Percentiles rank a stretch among this genome's conserved stretches.
phyloP scores from a whole-genome alignment of 2,888 invertebrate genomes.

The Agrypnus murinus region DNA sequence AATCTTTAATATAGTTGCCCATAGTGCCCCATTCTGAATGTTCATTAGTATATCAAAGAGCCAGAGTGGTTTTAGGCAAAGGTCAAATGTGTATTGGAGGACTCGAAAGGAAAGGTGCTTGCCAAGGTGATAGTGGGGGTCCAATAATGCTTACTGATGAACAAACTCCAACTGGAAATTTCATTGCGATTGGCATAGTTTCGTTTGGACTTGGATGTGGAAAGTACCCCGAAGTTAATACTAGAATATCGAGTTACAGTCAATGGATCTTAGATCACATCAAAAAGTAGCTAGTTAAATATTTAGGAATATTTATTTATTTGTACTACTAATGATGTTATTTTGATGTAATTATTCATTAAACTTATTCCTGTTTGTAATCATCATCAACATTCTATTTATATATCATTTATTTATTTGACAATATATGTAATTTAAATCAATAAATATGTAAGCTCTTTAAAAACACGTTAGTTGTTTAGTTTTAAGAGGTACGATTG shows the following conservation, averaged over 20 bases:
- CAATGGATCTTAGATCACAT: conserved; percentile 75
- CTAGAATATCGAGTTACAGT: conserved; percentile 74
- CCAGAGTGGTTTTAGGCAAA: conserved; percentile 69
- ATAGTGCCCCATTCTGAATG: conserved; percentile 73
- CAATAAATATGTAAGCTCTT: too few relatives aligned
- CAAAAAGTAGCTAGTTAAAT: conserved; percentile 47
- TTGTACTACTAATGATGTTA: not conserved
- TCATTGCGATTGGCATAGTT: conserved; percentile 75
- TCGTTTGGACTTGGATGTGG: conserved; percentile 76
- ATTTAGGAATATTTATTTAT: not conserved
- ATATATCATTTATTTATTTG: not conserved
- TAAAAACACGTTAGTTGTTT: too few relatives aligned
- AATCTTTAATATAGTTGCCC: conserved; percentile 67
- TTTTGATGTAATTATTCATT: not conserved
- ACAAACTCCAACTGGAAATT: conserved; percentile 68
- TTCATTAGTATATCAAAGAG: conserved; percentile 71
- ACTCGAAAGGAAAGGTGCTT: conserved; percentile 74
- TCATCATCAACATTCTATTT: too few relatives aligned
- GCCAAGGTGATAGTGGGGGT: conserved; percentile 79
- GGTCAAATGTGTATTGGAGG: conserved; percentile 79
- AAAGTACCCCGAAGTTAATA: conserved; percentile 78
- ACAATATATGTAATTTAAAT: not conserved
- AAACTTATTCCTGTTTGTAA: too few relatives aligned
- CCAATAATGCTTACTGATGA: conserved; percentile 72
- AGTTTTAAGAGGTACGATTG: too few relatives aligned